Base-by-base conservation (phyloP, 1,140 invertebrate genomes). In the Bombyx mandarina region DNA sequence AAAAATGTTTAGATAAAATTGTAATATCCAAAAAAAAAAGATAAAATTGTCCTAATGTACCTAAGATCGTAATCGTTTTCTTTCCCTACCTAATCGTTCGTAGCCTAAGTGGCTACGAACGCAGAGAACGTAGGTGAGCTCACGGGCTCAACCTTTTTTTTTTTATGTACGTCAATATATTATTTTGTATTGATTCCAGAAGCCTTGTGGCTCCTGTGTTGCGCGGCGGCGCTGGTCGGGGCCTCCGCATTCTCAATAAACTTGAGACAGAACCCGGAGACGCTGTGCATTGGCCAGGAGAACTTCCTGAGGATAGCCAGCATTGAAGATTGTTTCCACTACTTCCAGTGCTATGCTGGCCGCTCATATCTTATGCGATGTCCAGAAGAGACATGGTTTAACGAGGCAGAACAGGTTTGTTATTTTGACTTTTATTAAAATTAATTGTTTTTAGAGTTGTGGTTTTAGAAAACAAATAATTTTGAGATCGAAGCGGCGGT, bases 181-280 rank as follows among this genome's bases (percentile, higher is more conserved):
- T 35, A 2, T 35, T 35, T 35, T 56, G 4, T 18, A 35, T 26
- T 43, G 43, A 46, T 59, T 63, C 43, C 67, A 82, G 76, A 66
- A 61, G 63, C 62, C 58, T 53, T 67, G 46, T 62, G 67, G 59
- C 59, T 82, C 45, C 47, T 80, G 43, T 75, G 69, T 43, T 66
- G 72, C 56, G 69, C 63, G 60, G 68, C 72, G 59, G 70, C 70
- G 58, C 62, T 79, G 52, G 71, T 73, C 60, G 62, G 68, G 62
- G 64, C 62, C 73, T 86, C 82, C 73, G 69, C 74, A 51, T 49
- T 82, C 78, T 86, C 83, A 77, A 79, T 86, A 6, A 48, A 60
- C 22, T 66, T 78, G 75, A 83, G 84, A 82, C 90, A 80, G 82
- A 87, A 77, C 59, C 73, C 77, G 68, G 83, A 86, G 82, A 85